These are phyloP conservation scores for Agonopterix arenella DNA, from an alignment of 2,888 invertebrate genomes.

Conservation along the genomic window DNA sequence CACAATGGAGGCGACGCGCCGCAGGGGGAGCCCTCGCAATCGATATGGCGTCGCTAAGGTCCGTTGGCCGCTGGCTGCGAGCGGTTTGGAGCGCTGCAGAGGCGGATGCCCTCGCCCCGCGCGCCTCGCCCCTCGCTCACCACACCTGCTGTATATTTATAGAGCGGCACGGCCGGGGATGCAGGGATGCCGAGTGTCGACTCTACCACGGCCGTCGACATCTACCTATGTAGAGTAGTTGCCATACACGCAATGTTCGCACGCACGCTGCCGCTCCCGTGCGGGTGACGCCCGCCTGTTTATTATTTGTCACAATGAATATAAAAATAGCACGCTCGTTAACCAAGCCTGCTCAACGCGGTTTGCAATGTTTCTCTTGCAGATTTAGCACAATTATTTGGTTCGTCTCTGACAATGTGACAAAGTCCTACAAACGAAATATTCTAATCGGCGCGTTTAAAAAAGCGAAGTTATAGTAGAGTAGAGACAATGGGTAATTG, in stretches of 20 bases:
- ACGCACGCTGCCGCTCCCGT: conserved; percentile 25
- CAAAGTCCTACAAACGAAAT: no score
- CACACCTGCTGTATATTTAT: conserved; percentile 76
- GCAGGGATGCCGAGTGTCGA: conserved; percentile 55
- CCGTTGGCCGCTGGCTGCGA: conserved; percentile 74
- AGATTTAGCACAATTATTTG: not conserved
- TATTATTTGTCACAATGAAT: conserved; percentile 58
- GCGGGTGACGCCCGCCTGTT: conserved; percentile 45
- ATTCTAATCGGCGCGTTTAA: no score
- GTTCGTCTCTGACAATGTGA: no score
- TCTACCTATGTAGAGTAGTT: conserved; percentile 36
- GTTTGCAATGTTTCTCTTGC: conserved; percentile 14
- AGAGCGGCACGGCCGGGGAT: conserved; percentile 67
- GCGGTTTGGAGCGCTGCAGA: conserved; percentile 71
- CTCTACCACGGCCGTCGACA: conserved; percentile 50
- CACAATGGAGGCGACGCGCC: conserved; percentile 72
- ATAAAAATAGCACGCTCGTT: conserved; percentile 53
- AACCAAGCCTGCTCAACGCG: conserved; percentile 29
- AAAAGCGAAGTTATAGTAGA: no score
- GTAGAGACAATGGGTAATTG: no score
- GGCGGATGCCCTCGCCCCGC: conserved; percentile 66
- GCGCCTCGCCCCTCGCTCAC: conserved; percentile 38
- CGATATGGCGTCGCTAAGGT: conserved; percentile 77
- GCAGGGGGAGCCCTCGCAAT: conserved; percentile 77
- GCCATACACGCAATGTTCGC: conserved; percentile 31